Evolutionary conservation across 2,888 invertebrate species (phyloP), one percentile per base, ranked within the genome.

Genomic region (Microctonus aethiopoides): DNA sequence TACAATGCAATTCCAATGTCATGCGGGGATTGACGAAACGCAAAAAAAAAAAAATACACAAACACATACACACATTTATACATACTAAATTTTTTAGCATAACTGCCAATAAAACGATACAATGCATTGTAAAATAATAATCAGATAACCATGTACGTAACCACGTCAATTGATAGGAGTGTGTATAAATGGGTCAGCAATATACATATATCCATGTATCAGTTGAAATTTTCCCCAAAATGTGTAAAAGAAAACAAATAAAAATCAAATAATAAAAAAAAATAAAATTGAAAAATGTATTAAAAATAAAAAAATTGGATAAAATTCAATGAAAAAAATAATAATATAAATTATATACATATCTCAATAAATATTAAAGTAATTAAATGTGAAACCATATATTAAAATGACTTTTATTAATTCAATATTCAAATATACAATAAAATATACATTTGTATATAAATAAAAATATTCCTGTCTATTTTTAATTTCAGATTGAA

Each of bases 211-310:
- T 67, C 36, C 56, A 59, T 24, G 41, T 39, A 57, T 57, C 34
- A 34, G 20, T 20, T 20, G 20, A 22, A 41, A n/a, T 41, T n/a
- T 20, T 20, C 16, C 72, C 72, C 74, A 74, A 73, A 73, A 75
- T 76, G 75, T 75, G 74, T 64, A 73, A 78, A 78, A 46, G 46
- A 7, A 46, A 20, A 46, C 46, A 5, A 46, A 6, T 9, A 1
- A 46, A 46, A 16, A n/a, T n/a, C n/a, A n/a, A n/a, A n/a, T n/a
- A 46, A 46, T 7, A 20, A 16, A 57, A 54, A 52, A 54, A 32
- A 64, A 36, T 54, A 64, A 29, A 34, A 7, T 29, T 39, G 10
- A 5, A 39, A n/a, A 7, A 29, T 5, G 7, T 5, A 46, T 16
- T 7, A 20, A 46, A 32, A 32, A 3, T 11, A 51, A 63, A 51